Percentiles rank a stretch among this genome's conserved stretches.
These are phyloP conservation scores for Nansenia antarctica DNA, from an alignment of 2,113 vertebrate genomes.

Conservation along the genomic window DNA sequence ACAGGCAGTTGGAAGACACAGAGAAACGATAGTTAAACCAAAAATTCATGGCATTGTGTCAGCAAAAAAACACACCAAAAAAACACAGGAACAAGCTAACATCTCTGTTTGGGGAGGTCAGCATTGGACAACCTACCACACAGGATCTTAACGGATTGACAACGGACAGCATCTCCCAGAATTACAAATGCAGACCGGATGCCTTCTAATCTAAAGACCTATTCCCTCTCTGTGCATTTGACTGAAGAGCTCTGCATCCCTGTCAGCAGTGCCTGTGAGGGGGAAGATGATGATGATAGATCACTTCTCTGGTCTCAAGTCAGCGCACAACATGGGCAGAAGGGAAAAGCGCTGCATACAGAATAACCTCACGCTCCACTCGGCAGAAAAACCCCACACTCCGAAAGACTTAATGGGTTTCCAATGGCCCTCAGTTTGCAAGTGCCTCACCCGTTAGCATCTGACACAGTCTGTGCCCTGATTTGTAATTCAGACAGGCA, in stretches of 20 bases:
- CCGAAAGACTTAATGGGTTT: constrained; percentile 2
- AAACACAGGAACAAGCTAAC: background rate
- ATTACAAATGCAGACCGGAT: too few relatives aligned
- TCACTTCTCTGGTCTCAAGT: constrained; percentile 18
- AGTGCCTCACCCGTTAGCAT: background rate
- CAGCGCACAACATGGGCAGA: constrained; percentile 7
- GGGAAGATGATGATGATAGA: constrained; percentile 22
- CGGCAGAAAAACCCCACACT: constrained; percentile 20
- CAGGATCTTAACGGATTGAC: too few relatives aligned
- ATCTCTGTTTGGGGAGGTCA: too few relatives aligned
- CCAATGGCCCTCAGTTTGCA: background rate
- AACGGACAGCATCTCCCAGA: too few relatives aligned
- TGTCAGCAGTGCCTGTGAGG: background rate
- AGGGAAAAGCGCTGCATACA: constrained; percentile 3
- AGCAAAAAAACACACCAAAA: background rate
- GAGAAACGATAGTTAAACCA: background rate
- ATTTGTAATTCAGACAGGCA: background rate
- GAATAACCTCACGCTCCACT: constrained; percentile 14
- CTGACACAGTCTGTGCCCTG: background rate
- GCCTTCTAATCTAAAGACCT: too few relatives aligned
- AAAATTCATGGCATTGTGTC: background rate
- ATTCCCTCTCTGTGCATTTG: too few relatives aligned
- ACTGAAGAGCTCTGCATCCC: background rate
- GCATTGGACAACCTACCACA: too few relatives aligned
- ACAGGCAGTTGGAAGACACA: constrained; percentile 3